Evolutionary conservation across 2,797 vertebrate genomes (phyloP).

Genomic region (Benthosema pterotum): DNA sequence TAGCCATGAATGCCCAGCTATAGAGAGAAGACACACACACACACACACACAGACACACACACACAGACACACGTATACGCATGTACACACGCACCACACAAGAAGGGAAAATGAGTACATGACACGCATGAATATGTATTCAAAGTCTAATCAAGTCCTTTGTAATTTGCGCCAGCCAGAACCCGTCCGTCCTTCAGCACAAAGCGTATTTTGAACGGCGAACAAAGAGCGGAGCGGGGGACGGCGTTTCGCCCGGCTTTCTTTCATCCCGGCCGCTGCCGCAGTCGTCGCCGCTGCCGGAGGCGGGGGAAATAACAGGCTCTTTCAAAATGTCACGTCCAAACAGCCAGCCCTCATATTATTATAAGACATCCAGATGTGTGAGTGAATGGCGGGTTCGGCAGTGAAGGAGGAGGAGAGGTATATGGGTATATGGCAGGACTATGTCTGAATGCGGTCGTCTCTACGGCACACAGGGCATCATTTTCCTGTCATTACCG

Average conservation of each 20-base stretch:
- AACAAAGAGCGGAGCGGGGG: not conserved
- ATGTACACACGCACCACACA: conserved; percentile 24
- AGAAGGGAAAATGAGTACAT: conserved; percentile 10
- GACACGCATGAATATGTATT: conserved; percentile 30
- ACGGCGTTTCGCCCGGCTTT: not conserved
- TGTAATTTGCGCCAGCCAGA: conserved; percentile 57
- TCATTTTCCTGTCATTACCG: conserved; percentile 40
- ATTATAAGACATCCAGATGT: not conserved
- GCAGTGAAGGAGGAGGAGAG: conserved; percentile 5
- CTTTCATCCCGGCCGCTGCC: conserved; percentile 51
- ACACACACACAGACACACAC: conserved; percentile 11
- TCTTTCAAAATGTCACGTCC: conserved; percentile 73
- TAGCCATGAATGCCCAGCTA: conserved; percentile 98
- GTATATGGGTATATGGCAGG: not conserved
- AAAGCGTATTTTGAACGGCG: conserved; percentile 53
- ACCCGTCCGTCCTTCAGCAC: conserved; percentile 28
- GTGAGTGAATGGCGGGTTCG: conserved; percentile 8
- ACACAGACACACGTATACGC: conserved; percentile 14
- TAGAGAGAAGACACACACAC: not conserved
- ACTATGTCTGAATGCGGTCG: conserved; percentile 28
- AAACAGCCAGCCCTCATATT: conserved; percentile 10
- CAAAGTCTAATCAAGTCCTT: conserved; percentile 62
- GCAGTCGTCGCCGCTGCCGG: conserved; percentile 21
- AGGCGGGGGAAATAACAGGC: conserved; percentile 55
- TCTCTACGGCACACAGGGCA: conserved; percentile 7